Evolutionary conservation across 2,113 vertebrate species (phyloP), one percentile per base, ranked within the genome.

Genomic region (Rousettus leschenaultii): DNA sequence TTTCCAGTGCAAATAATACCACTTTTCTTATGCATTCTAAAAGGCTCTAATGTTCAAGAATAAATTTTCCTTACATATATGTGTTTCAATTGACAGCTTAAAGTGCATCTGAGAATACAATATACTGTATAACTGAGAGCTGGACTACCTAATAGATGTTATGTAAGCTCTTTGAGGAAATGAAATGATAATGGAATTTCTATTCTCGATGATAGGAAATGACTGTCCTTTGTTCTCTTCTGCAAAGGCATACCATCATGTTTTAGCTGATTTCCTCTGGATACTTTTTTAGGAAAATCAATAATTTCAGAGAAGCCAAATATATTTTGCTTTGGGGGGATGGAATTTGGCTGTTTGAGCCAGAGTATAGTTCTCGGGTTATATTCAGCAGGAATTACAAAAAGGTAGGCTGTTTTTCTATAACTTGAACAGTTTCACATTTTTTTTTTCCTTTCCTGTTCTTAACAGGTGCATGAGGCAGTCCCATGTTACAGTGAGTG

Each of bases 381-480:
- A 66, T 85, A 88, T 90, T 95, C 68, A 71, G 35, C 61, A 96
- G 92, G 74, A 0, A 6, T 96, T 96, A 90, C 89, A 96, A 97
- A 91, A 97, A 68, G 79, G 15, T 40, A 90, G 48, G 45, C 30
- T 83, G 21, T 92, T 79, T 91, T 75, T 82, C 73, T 71, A 14
- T 96, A 57, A 96, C 68, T 93, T 90, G 51, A 43, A 35, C 89
- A 78, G 79, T 95, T 96, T 66, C 95, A 8, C 87, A 86, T 96
- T 94, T 98, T 96, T 80, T 97, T 92, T 92, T 97, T 97, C 86
- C 97, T 94, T 97, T 97, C 95, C 89, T 93, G 9, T 65, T 94
- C 59, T 96, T 98, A 96, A 90, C 98, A 99, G 99, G 99, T 99
- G 97, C 99, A 99, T 30, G 99, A 99, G 98, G 99, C 99, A 35